Conservation (phyloP, 1,140 invertebrate genomes). For the Globodera ellingtonae region DNA sequence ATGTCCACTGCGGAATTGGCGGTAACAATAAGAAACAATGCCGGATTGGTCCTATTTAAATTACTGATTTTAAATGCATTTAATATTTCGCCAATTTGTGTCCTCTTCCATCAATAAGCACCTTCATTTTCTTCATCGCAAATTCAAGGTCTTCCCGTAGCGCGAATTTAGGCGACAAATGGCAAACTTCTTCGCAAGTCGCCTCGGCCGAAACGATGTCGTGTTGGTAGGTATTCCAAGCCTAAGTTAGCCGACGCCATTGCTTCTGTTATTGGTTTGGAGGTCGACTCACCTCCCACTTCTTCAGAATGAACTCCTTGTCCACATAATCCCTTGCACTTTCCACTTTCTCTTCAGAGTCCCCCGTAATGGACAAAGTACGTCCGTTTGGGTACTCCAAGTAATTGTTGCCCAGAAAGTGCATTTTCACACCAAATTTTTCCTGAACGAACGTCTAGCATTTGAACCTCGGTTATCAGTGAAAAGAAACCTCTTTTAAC, state of each 20-base stretch:
- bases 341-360: constrained; percentile 11
- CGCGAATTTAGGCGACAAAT: background rate
- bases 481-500: too few species aligned
- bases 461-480: background rate
- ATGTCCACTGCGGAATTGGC: background rate
- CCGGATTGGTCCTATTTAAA: background rate
- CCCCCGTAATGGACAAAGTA: constrained; percentile 14
- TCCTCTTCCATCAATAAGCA: background rate
- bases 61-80: background rate
- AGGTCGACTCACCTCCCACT: constrained; percentile 3
- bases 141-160: constrained; percentile 8
- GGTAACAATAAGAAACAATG: background rate
- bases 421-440: constrained; percentile 22
- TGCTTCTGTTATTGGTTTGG: background rate
- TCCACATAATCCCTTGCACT: constrained; percentile 14
- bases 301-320: constrained; percentile 22
- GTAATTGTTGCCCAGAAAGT: constrained; percentile 17
- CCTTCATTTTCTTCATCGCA: constrained; percentile 20
- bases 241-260: background rate
- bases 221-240: constrained; percentile 5
- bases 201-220: background rate
- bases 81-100: background rate
- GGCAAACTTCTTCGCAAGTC: constrained; percentile 9
- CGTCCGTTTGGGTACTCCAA: constrained; percentile 26
- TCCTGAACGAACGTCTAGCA: background rate